These are phyloP conservation scores for Polypterus bichir DNA, from an alignment of 2,113 vertebrate species.

Conservation along the genomic window DNA sequence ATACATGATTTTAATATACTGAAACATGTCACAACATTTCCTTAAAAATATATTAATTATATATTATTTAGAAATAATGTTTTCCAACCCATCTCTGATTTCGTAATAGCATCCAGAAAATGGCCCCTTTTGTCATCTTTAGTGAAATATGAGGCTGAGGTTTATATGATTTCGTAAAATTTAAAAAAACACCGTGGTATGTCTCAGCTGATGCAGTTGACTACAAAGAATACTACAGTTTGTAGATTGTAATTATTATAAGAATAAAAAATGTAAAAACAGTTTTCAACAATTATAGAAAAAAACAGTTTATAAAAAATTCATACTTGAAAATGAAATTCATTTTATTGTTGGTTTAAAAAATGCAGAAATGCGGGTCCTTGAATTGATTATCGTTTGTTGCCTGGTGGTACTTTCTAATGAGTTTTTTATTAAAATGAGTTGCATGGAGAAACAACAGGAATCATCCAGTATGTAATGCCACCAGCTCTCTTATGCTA, in stretches of 20 bases:
- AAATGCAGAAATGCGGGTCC: constrained; percentile 31
- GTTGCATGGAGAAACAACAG: constrained; percentile 40
- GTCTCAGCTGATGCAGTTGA: not conserved
- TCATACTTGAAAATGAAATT: constrained; percentile 41
- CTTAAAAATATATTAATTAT: too few species aligned
- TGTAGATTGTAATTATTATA: not conserved
- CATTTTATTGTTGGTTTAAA: constrained; percentile 33
- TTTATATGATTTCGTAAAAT: too few species aligned
- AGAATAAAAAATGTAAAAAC: not conserved
- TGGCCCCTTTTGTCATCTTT: too few species aligned
- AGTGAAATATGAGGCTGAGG: too few species aligned
- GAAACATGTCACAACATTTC: too few species aligned
- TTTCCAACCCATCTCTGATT: too few species aligned
- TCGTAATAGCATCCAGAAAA: too few species aligned
- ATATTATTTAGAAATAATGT: too few species aligned
- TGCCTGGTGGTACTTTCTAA: constrained; percentile 36
- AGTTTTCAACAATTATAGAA: not conserved
- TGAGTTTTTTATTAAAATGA: constrained; percentile 49
- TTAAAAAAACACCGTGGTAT: not conserved
- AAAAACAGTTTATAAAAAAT: constrained; percentile 38
- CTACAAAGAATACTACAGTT: not conserved
- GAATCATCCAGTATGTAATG: constrained; percentile 40
- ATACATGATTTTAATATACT: too few species aligned
- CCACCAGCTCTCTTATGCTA: constrained; percentile 29
- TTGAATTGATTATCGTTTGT: constrained; percentile 43